phyloP scores from a whole-genome alignment of 2,797 vertebrate species.

The Myotis myotis region DNA sequence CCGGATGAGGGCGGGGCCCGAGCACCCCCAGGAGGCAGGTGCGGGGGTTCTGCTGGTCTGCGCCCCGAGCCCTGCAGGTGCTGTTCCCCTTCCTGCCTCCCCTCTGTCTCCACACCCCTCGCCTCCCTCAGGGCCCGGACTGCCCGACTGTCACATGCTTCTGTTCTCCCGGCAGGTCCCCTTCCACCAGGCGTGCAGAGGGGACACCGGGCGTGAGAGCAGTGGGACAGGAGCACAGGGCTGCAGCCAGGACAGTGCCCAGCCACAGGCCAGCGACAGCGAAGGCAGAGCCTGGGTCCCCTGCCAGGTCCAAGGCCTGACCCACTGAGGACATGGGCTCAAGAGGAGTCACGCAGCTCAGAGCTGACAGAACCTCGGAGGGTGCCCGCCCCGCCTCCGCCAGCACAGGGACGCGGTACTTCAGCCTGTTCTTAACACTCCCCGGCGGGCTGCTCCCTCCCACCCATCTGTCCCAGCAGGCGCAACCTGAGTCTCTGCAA shows the following conservation, averaged over 20 bases:
- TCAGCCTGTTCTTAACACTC: background rate
- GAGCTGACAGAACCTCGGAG: background rate
- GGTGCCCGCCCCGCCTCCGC: background rate
- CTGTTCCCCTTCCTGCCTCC: background rate
- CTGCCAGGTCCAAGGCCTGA: background rate
- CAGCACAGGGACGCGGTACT: background rate
- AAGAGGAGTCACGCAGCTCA: too few species aligned
- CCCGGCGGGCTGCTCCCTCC: background rate
- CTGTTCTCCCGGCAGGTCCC: background rate
- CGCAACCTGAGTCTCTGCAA: background rate
- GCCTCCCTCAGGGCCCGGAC: background rate
- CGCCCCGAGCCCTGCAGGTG: too few species aligned
- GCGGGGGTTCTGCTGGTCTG: background rate
- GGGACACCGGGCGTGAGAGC: background rate
- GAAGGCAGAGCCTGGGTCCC: background rate
- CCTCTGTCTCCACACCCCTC: background rate
- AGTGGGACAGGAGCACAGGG: background rate
- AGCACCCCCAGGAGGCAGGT: background rate
- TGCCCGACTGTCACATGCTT: background rate
- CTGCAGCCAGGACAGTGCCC: background rate
- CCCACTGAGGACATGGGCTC: background rate
- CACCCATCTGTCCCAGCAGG: background rate
- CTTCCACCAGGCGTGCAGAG: background rate
- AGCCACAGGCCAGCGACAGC: background rate
- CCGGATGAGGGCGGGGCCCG: background rate